These are phyloP conservation scores for Polyergus mexicanus DNA, from an alignment of 1,140 invertebrate species.

Conservation along the genomic window DNA sequence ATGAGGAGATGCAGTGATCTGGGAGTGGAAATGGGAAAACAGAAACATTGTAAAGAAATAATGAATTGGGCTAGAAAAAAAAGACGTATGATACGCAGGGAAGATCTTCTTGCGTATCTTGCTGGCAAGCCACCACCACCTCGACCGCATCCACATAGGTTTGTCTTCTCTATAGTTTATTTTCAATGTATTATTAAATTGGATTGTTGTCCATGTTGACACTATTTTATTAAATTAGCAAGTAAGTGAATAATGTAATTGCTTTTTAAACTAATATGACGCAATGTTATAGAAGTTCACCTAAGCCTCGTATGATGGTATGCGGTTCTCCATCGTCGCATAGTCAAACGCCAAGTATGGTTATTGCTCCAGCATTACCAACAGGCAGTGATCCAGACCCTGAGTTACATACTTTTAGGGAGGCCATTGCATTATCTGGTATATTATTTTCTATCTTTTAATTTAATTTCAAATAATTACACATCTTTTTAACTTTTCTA, in stretches of 20 bases:
- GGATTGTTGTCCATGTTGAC: not conserved
- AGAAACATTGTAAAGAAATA: slow-evolving; percentile 92
- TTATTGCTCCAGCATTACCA: slow-evolving; percentile 82
- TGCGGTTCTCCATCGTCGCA: slow-evolving; percentile 86
- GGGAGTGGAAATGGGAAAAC: slow-evolving; percentile 91
- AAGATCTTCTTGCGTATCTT: slow-evolving; percentile 93
- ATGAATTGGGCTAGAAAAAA: slow-evolving; percentile 92
- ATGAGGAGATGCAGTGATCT: slow-evolving; percentile 90
- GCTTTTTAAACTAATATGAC: not conserved
- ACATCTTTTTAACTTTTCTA: too few relatives aligned
- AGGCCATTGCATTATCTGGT: slow-evolving; percentile 90
- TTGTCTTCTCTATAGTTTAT: slow-evolving; percentile 5
- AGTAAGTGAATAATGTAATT: slow-evolving; percentile 10
- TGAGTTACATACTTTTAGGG: slow-evolving; percentile 91
- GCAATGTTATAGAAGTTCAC: slow-evolving; percentile 84
- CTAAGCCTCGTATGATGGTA: slow-evolving; percentile 86
- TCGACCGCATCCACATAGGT: slow-evolving; percentile 85
- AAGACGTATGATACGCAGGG: slow-evolving; percentile 91
- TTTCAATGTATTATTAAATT: slow-evolving; percentile 4
- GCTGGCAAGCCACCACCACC: slow-evolving; percentile 91
- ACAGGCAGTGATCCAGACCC: slow-evolving; percentile 87
- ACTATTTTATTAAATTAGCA: not conserved
- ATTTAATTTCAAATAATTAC: slow-evolving; percentile 16
- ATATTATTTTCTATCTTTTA: slow-evolving; percentile 31
- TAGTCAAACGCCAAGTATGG: slow-evolving; percentile 84